Base-by-base conservation (phyloP, 2,888 invertebrate species). In the Keiferia lycopersicella region DNA sequence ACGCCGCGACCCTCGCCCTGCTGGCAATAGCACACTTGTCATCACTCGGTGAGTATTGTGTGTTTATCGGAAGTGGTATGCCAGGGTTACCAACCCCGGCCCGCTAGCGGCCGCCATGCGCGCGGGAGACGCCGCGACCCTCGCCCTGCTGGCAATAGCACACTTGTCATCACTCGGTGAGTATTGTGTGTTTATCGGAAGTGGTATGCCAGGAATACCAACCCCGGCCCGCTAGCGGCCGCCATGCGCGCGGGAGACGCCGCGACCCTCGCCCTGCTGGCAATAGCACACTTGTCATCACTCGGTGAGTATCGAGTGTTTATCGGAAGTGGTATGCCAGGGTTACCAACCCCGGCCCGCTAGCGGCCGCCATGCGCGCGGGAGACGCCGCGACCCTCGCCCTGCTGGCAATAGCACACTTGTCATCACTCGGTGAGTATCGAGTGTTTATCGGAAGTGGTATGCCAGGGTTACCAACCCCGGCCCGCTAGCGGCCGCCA, bases 111-210 rank as follows among this genome's bases (percentile, higher is more conserved):
- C n/a, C n/a, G n/a, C n/a, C n/a, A n/a, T n/a, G n/a, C n/a, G n/a
- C n/a, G n/a, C n/a, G n/a, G n/a, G n/a, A n/a, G n/a, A n/a, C n/a
- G n/a, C n/a, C n/a, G n/a, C n/a, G n/a, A n/a, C n/a, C n/a, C n/a
- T n/a, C n/a, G n/a, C n/a, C n/a, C n/a, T 87, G 79, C 83, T 89
- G 70, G 74, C 82, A 69, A 72, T 87, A 63, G 83, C 86, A 71
- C 83, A 85, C 69, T 76, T 86, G 58, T 73, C 84, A 60, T 73
- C 84, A 60, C 82, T 80, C 67, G 86, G 51, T 53, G 51, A 22
- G 14, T 8, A 6, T 45, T n/a, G 34, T 34, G n/a, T 4, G 45
- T 22, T 20, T 18, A 12, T 20, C 51, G 68, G 59, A 67, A 73
- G 75, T 68, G 78, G 74, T 68, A 79, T 77, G 82, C 74, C 73